phyloP scores from a whole-genome alignment of 2,888 invertebrate species.

The Phaedon cochleariae region DNA sequence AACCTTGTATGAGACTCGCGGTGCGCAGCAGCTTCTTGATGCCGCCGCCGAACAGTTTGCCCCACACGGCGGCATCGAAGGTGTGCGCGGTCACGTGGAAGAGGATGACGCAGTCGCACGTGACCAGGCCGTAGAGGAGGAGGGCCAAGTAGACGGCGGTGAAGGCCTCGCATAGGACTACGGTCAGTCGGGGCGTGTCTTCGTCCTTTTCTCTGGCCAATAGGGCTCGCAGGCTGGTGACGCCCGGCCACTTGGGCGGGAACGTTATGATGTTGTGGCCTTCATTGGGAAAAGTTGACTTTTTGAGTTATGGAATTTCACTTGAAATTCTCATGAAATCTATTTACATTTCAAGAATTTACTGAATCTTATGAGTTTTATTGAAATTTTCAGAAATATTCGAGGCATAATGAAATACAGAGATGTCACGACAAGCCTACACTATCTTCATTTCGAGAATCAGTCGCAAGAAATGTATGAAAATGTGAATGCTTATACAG shows the following conservation, averaged over 20 bases:
- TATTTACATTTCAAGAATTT: too few species aligned
- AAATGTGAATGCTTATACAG: too few species aligned
- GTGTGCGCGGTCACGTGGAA: slow-evolving; percentile 86
- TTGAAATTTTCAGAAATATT: too few species aligned
- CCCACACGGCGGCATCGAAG: slow-evolving; percentile 82
- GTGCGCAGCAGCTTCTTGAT: slow-evolving; percentile 85
- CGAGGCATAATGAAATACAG: too few species aligned
- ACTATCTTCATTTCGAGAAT: too few species aligned
- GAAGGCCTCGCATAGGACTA: slow-evolving; percentile 92
- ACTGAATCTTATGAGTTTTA: too few species aligned
- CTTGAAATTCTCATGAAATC: too few species aligned
- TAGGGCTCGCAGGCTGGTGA: slow-evolving; percentile 89
- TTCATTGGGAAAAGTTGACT: too few species aligned
- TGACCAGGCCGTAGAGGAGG: slow-evolving; percentile 90
- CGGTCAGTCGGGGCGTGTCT: slow-evolving; percentile 89
- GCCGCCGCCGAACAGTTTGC: slow-evolving; percentile 85
- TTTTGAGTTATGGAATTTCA: too few species aligned
- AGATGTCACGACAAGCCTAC: too few species aligned
- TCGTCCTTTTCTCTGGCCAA: slow-evolving; percentile 93
- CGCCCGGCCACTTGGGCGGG: slow-evolving; percentile 95
- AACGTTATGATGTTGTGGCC: slow-evolving; percentile 79
- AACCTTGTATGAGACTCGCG: too few species aligned
- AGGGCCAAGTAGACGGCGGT: slow-evolving; percentile 92
- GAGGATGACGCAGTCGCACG: slow-evolving; percentile 92
- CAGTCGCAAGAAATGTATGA: too few species aligned